A percentile compares a stretch with the other conserved stretches of the same genome.
Conservation (phyloP, 2,888 invertebrate genomes). For the Campaea margaritaria region DNA sequence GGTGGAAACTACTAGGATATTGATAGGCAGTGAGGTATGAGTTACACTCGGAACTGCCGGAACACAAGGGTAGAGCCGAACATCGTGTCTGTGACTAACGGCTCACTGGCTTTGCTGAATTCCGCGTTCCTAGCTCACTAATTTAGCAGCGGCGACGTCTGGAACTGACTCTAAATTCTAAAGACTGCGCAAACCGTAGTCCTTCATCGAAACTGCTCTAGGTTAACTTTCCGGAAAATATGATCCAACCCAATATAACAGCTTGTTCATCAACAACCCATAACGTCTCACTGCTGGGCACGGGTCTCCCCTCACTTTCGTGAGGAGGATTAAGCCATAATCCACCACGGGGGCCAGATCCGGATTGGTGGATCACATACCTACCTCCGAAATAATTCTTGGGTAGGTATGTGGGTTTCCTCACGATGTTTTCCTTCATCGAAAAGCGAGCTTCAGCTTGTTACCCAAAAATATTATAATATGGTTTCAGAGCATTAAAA, state of each 20-base stretch:
- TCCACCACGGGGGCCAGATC: too few species aligned
- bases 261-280: too few species aligned
- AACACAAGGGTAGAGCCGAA: constrained; percentile 32
- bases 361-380: too few species aligned
- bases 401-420: too few species aligned
- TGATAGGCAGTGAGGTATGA: constrained; percentile 21
- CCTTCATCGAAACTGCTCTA: neutral
- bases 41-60: constrained; percentile 28
- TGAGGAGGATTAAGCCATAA: too few species aligned
- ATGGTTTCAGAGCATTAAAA: neutral
- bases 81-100: constrained; percentile 33
- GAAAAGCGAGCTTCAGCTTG: too few species aligned
- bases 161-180: constrained; percentile 27
- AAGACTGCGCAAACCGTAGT: constrained; percentile 20
- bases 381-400: too few species aligned
- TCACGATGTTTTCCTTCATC: too few species aligned
- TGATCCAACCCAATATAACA: neutral
- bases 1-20: constrained; percentile 7
- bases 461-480: too few species aligned
- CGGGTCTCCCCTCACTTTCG: too few species aligned
- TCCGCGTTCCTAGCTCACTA: constrained; percentile 32
- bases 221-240: neutral
- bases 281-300: too few species aligned
- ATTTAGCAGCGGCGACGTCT: constrained; percentile 29
- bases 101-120: constrained; percentile 27